A percentile compares a stretch with the other conserved stretches of the same genome.
phyloP scores from a whole-genome alignment of 2,113 vertebrate genomes.

The Myocastor coypus region DNA sequence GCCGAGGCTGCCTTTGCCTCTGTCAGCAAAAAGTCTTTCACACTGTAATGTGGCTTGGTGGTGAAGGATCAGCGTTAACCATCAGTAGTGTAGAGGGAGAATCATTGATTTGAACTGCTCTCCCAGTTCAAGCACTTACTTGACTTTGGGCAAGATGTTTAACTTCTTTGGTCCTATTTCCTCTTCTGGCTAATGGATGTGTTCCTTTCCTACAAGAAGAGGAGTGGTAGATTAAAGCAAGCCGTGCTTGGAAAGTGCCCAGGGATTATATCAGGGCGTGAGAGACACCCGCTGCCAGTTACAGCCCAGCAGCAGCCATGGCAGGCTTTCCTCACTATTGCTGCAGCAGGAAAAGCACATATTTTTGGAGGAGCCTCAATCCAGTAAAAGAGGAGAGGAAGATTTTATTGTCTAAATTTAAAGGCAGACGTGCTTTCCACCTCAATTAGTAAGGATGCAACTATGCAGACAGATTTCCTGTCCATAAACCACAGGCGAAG shows the following conservation, averaged over 20 bases:
- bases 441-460: conserved; percentile 3
- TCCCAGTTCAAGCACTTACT: neutral
- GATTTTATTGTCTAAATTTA: neutral
- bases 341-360: neutral
- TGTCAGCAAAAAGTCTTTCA: neutral
- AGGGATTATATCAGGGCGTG: neutral
- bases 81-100: neutral
- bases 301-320: neutral
- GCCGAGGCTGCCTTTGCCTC: neutral
- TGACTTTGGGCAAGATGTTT: neutral
- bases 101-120: neutral
- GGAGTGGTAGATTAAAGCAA: neutral
- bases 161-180: neutral
- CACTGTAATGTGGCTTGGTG: neutral
- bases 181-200: neutral
- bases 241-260: neutral
- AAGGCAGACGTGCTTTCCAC: conserved; percentile 1
- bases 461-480: conserved; percentile 31
- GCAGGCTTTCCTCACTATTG: neutral
- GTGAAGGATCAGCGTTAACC: too few species aligned
- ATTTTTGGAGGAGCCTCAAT: neutral
- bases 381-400: neutral
- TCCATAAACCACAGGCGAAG: conserved; percentile 13
- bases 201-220: neutral
- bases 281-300: neutral